These are phyloP conservation scores for Pogoniulus pusillus DNA, from an alignment of 2,797 vertebrate species.

Conservation along the genomic window DNA sequence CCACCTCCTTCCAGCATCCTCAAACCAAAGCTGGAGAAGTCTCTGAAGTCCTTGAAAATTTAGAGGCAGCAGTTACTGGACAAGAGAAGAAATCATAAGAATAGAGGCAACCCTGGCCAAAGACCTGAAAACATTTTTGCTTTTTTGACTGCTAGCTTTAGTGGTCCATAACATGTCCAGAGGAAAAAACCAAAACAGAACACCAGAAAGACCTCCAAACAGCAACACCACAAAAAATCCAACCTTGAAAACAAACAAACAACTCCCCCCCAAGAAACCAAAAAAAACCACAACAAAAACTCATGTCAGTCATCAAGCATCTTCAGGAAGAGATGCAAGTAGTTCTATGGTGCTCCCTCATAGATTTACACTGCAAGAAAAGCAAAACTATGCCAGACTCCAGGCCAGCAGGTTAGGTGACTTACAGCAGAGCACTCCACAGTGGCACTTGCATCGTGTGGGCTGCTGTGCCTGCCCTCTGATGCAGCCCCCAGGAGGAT, in stretches of 20 bases:
- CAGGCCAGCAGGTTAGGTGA: background rate
- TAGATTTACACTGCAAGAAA: background rate
- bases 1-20: background rate
- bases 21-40: background rate
- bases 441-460: background rate
- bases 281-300: background rate
- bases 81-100: background rate
- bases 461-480: background rate
- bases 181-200: background rate
- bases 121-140: background rate
- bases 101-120: background rate
- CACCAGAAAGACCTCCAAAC: too few species aligned
- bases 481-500: background rate
- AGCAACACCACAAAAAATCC: background rate
- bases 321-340: background rate
- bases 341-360: background rate
- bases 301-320: background rate
- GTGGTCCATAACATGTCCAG: background rate
- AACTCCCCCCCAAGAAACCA: background rate
- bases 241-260: background rate
- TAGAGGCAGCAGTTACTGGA: background rate
- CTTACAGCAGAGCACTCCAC: background rate
- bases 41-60: background rate
- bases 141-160: background rate
- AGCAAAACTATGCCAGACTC: background rate